Base-by-base conservation (phyloP, 2,797 vertebrate species). In the Lepus oiostolus region DNA sequence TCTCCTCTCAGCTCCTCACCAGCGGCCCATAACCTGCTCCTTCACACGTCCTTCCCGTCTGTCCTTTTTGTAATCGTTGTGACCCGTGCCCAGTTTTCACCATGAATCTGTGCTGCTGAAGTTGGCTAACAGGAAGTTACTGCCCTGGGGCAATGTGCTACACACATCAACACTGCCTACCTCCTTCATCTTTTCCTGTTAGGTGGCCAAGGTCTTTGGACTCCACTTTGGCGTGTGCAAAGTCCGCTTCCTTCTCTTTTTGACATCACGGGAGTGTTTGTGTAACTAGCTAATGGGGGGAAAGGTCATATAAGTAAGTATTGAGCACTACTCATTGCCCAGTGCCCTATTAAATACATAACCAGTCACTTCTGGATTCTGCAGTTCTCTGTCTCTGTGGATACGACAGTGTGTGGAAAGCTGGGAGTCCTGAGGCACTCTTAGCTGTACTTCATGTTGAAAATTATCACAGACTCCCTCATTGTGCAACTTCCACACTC, bases 401-500 rank as follows among this genome's bases (percentile, higher is more conserved):
- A 38, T 54, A 30, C 16, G n/a, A 42, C 58, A 84, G 7, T 50
- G 67, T 35, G 54, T 11, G 72, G 50, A 84, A 67, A 54, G n/a
- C 42, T 75, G 17, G 38, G 13, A 93, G 7, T 32, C 50, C 60
- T 24, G 47, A 93, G 30, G 50, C 60, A 47, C 54, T 76, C 14
- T 75, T 88, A 30, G 2, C 19, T 85, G 50, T 38, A 35, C 95
- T 85, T 93, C 50, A 17, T 22, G 70, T 32, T 71, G 54, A 92
- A 65, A 93, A 74, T 86, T 79, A 79, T 76, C 67, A 21, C 30
- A 89, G 13, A 60, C 32, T 65, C 42, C 54, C 9, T 38, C 89
- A 52, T 24, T 80, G 11, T 84, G 35, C 71, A 91, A 67, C 47
- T 54, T 88, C 58, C 72, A 74, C 32, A 92, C 32, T 85, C 70